Base-by-base conservation (phyloP, 2,113 vertebrate species). In the Chitala chitala region DNA sequence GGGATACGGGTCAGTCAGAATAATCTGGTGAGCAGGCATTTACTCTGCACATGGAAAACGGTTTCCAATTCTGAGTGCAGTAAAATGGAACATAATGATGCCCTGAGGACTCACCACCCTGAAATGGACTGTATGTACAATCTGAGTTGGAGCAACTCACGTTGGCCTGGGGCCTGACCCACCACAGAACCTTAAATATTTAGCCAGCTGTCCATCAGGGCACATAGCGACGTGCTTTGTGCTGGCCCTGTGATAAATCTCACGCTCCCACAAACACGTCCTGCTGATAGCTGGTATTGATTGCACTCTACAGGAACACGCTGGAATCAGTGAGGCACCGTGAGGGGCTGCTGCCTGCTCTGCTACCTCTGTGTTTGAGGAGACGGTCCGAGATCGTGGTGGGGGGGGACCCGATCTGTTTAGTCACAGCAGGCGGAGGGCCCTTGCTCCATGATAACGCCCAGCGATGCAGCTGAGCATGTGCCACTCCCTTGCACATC, bases 201-300 rank as follows among this genome's bases (percentile, higher is more conserved):
- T 10, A 38, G 56, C 48, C 51, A 40, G 15, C 56, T 46, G 44
- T 51, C 54, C 72, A 33, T 5, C 17, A 26, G 24, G 20, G 17
- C 55, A 10, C 26, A n/a, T 31, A 17, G 31, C 26, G 44, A 10
- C 6, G 64, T 24, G 29, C 48, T 3, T 22, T 22, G 68, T 17
- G 26, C 2, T 29, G 24, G 31, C 48, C 50, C 29, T 29, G 53
- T 38, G 73, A 61, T 74, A 74, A 71, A 72, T 64, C 44, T 20
- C 48, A 42, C 40, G 36, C 58, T 56, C 56, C n/a, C 8, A 20
- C 15, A 22, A 51, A 44, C 44, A 42, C 33, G 22, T 42, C 46
- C 58, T 55, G 40, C 31, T 17, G 46, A 33, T 22, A 31, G 36
- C 17, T 9, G n/a, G 46, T 71, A 72, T 76, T 17, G 75, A 76